A percentile compares a stretch with the other conserved stretches of the same genome.
These are phyloP conservation scores for Drosophila setifemur DNA, from an alignment of 1,140 invertebrate genomes.

Conservation along the genomic window DNA sequence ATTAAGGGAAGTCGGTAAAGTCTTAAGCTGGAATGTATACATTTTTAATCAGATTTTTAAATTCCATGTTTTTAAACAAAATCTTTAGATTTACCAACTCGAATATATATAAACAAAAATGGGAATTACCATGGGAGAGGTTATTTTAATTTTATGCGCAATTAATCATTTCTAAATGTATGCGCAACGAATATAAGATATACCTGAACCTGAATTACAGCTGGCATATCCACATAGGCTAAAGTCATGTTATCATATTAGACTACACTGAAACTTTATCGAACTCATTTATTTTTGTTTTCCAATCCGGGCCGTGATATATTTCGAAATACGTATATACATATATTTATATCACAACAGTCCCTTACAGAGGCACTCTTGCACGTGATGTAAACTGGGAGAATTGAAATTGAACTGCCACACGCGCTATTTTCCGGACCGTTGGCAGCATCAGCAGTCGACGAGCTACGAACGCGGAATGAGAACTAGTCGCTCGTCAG, in stretches of 20 bases:
- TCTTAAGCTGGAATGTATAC: background rate
- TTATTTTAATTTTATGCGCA: background rate
- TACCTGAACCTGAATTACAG: constrained; percentile 86
- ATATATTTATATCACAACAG: constrained; percentile 1
- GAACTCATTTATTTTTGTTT: background rate
- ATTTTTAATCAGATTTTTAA: background rate
- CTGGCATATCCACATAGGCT: constrained; percentile 86
- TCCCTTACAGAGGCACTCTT: background rate
- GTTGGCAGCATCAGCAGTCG: constrained; percentile 63
- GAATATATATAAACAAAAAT: too few species aligned
- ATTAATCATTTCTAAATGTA: constrained; percentile 7
- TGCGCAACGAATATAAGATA: background rate
- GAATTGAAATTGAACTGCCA: constrained; percentile 7
- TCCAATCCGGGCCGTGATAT: background rate
- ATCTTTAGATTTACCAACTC: too few species aligned
- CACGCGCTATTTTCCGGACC: constrained; percentile 44
- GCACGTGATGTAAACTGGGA: constrained; percentile 7
- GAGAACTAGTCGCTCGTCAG: constrained; percentile 67
- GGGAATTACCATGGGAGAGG: background rate
- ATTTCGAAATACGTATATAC: background rate
- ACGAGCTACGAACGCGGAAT: constrained; percentile 69
- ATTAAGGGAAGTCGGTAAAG: too few species aligned
- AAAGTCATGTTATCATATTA: constrained; percentile 83
- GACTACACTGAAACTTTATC: constrained; percentile 5
- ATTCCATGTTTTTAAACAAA: background rate